A percentile compares a stretch with the other conserved stretches of the same genome.
phyloP scores from a whole-genome alignment of 2,797 vertebrate species.

The Ctenosaura bakeri region DNA sequence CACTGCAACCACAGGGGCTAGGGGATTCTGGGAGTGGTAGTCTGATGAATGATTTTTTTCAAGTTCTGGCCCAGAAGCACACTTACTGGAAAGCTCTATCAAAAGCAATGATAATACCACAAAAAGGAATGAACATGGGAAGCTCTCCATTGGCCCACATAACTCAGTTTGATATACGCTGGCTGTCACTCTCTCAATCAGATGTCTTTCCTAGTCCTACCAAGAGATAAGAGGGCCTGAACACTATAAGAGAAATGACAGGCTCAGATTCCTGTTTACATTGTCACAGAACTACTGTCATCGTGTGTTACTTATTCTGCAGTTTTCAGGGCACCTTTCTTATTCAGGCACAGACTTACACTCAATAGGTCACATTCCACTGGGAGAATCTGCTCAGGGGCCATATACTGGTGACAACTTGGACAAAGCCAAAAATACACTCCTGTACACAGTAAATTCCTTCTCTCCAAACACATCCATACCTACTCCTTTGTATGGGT shows the following conservation, averaged over 20 bases:
- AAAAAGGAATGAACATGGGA: background rate
- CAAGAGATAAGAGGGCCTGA: background rate
- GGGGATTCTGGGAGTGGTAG: no score
- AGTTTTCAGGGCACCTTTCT: background rate
- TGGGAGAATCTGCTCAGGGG: background rate
- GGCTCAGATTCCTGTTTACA: background rate
- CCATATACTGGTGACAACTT: background rate
- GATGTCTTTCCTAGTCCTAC: background rate
- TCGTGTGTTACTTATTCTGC: background rate
- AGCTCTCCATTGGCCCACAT: background rate
- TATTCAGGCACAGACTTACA: background rate
- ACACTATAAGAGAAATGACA: background rate
- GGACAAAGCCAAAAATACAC: background rate
- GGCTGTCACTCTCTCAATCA: background rate
- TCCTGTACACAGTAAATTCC: background rate
- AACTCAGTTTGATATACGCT: background rate
- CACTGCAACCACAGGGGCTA: background rate
- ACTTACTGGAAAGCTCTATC: background rate
- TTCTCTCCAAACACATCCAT: background rate
- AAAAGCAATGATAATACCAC: background rate
- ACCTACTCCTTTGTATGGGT: background rate
- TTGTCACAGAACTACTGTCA: no score
- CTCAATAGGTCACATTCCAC: background rate
- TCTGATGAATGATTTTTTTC: background rate
- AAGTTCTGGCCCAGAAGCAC: background rate